Evolutionary conservation across 1,140 invertebrate genomes (phyloP).

Genomic region (Drosophila saltans): DNA sequence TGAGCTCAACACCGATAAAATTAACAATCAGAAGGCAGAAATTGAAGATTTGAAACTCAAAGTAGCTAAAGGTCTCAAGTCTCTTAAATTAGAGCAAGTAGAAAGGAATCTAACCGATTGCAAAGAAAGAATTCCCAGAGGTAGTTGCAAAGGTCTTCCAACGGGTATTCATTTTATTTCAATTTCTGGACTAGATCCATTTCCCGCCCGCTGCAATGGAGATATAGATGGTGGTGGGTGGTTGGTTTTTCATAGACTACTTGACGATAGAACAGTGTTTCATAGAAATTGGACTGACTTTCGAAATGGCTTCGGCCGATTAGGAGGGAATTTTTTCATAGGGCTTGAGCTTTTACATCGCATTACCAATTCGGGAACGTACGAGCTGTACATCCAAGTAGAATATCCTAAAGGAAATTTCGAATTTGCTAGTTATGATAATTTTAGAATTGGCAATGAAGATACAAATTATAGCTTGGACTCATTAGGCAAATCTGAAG

Average conservation of each 20-base stretch:
- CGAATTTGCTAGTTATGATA: constrained; percentile 39
- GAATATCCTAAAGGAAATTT: neutral
- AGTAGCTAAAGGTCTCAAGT: too few relatives aligned
- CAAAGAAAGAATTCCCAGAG: too few relatives aligned
- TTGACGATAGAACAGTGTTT: constrained; percentile 86
- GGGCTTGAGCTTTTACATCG: constrained; percentile 85
- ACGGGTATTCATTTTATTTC: neutral
- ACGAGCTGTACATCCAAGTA: constrained; percentile 27
- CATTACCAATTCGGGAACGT: constrained; percentile 17
- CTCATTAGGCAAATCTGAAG: constrained; percentile 19
- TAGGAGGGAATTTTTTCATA: constrained; percentile 86
- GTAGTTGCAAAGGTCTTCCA: neutral
- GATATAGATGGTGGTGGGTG: constrained; percentile 82
- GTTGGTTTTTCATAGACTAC: constrained; percentile 86
- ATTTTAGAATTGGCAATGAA: constrained; percentile 40
- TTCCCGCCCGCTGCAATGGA: constrained; percentile 71
- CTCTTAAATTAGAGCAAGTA: too few relatives aligned
- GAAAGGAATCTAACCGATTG: too few relatives aligned
- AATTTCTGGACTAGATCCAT: constrained; percentile 19
- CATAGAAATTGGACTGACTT: constrained; percentile 86
- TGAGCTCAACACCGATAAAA: too few relatives aligned
- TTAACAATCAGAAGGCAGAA: too few relatives aligned
- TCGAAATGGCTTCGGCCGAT: constrained; percentile 85
- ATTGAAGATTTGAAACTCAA: too few relatives aligned
- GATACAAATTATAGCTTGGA: constrained; percentile 17